Evolutionary conservation across 2,888 invertebrate species (phyloP), one percentile per base, ranked within the genome.

Genomic region (Pseudanteris insignis): DNA sequence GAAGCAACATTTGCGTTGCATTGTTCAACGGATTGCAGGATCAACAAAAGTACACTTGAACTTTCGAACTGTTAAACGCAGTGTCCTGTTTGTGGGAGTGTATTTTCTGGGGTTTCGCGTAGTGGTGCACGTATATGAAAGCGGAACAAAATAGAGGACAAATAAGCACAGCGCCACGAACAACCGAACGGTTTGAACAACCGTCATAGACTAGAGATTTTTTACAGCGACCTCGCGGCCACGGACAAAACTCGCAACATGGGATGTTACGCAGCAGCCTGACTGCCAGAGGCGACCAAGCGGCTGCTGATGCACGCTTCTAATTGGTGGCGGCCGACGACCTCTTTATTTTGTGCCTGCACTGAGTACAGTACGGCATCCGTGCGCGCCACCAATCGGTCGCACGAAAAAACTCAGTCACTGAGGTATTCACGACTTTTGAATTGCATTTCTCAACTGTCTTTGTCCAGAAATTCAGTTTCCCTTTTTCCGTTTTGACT

Each of bases 301-400:
- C 44, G 40, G 18, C 18, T 18, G 18, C 48, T 34, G 55, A 62
- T 53, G 51, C 55, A 48, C 62, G 62, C 44, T 61, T 64, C 61
- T 62, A 57, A 65, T 65, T 65, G 65, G 65, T 32, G 37, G 37
- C 51, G 55, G 54, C 47, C 59, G 48, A 62, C 57, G 62, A 60
- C 60, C 55, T 60, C 57, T 48, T 53, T 46, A 59, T 59, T 51
- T 60, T 60, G 59, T 58, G 44, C 9, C 26, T 5, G 8, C 8
- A 26, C 8, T 9, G 9, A n/a, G n/a, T n/a, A n/a, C n/a, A n/a
- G n/a, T n/a, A n/a, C n/a, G n/a, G n/a, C n/a, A n/a, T n/a, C n/a
- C n/a, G n/a, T n/a, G 36, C 55, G 51, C 57, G 59, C 47, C 53
- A 60, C 53, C 62, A 61, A 59, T 51, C 54, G 62, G 54, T 15